Conservation (phyloP, 2,797 vertebrate species). For the Poecilia wingei region DNA sequence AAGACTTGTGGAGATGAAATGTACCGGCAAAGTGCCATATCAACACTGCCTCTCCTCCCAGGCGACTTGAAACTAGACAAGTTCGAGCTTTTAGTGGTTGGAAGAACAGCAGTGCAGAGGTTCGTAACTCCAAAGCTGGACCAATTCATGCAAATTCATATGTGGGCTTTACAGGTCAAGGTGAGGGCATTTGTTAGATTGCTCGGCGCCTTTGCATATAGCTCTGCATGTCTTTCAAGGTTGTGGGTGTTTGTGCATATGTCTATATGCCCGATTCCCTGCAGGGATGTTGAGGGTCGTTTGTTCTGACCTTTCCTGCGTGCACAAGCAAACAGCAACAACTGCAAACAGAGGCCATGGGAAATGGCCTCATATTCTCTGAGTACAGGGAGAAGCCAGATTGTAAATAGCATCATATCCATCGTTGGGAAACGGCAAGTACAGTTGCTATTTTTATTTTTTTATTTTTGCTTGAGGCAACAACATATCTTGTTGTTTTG, state of each 20-base stretch:
- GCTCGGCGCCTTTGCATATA: constrained; percentile 21
- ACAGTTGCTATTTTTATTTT: not conserved
- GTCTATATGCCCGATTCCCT: constrained; percentile 34
- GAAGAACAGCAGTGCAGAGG: constrained; percentile 10
- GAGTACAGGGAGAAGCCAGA: not conserved
- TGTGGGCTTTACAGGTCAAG: constrained; percentile 28
- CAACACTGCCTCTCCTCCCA: constrained; percentile 20
- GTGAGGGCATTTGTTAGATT: constrained; percentile 27
- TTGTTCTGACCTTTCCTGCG: constrained; percentile 54
- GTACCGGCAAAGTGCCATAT: constrained; percentile 33
- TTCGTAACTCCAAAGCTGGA: constrained; percentile 6
- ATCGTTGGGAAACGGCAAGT: not conserved
- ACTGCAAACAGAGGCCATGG: constrained; percentile 38
- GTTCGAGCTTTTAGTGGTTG: constrained; percentile 36
- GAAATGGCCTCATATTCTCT: constrained; percentile 33
- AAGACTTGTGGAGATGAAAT: constrained; percentile 38
- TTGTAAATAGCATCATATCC: not conserved
- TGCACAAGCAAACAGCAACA: constrained; percentile 45
- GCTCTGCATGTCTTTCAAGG: constrained; percentile 15
- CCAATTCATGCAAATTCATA: constrained; percentile 19
- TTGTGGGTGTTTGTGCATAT: constrained; percentile 5
- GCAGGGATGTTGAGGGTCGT: constrained; percentile 39
- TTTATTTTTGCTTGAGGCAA: not conserved
- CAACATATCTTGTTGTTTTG: constrained; percentile 9
- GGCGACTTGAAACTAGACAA: constrained; percentile 21